A percentile compares a stretch with the other conserved stretches of the same genome.
These are phyloP conservation scores for Aphelocoma californica DNA, from an alignment of 2,797 vertebrate genomes.

Conservation along the genomic window DNA sequence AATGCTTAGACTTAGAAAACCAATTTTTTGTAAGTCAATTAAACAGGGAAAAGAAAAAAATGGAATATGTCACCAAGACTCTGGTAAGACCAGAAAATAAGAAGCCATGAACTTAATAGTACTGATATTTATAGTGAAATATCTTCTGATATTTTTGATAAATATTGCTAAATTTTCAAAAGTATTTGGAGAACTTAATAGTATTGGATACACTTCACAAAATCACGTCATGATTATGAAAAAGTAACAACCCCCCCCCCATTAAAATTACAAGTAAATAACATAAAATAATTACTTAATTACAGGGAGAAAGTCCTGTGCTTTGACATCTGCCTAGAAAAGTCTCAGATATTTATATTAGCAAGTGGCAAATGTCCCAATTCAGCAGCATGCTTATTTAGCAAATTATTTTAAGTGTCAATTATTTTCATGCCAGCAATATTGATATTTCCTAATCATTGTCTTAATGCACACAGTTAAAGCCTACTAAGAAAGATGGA, in stretches of 20 bases:
- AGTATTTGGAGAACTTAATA: background rate
- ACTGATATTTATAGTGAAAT: background rate
- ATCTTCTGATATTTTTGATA: background rate
- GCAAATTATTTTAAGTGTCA: background rate
- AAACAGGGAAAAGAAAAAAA: background rate
- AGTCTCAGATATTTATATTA: background rate
- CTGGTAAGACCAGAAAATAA: background rate
- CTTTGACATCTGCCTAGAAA: background rate
- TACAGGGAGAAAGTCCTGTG: background rate
- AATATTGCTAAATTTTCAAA: background rate
- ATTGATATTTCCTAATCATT: background rate
- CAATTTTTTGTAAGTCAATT: background rate
- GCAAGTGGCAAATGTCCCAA: background rate
- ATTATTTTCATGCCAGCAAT: background rate
- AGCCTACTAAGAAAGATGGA: background rate
- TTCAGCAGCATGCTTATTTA: background rate
- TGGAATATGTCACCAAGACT: background rate
- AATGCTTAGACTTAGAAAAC: background rate
- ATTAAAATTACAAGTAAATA: background rate
- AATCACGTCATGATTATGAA: background rate
- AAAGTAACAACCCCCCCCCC: rapidly evolving
- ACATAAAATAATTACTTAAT: background rate
- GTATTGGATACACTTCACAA: background rate
- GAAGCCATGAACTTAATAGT: background rate
- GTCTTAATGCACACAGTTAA: background rate